Evolutionary conservation across 1,140 invertebrate genomes (phyloP), one percentile per base, ranked within the genome.

Genomic region (Lerema accius): DNA sequence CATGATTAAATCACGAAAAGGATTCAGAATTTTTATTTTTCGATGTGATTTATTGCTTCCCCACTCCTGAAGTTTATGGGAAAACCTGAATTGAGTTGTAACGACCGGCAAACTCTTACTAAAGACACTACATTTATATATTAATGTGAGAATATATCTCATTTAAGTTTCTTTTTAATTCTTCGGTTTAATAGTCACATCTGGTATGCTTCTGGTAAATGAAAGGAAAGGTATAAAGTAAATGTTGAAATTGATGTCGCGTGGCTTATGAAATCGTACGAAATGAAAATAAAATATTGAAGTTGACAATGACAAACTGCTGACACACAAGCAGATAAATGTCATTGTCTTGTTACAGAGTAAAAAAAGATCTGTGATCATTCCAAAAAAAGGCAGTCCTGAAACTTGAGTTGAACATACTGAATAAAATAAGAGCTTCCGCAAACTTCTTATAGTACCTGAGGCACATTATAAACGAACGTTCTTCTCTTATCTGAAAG

Each of bases 41-140:
- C 95, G 89, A 72, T 95, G 91, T 51, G 92, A 83, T 74, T 96
- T 96, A 39, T 94, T 96, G 16, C 91, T 92, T n/a, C 95, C 95
- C 95, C 95, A 96, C 58, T 88, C 71, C 4, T 71, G 66, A 26
- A 65, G 53, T 70, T 56, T 73, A 45, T 83, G 78, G 10, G 73
- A 65, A 65, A 80, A 65, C 49, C 74, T 71, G 4, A 76, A 50
- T 50, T 77, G 78, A 59, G 40, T 73, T 49, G 56, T 50, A 53
- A 75, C 17, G 49, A 67, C 58, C 55, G 78, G 66, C n/a, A 80
- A 32, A 60, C 69, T 69, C 74, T 84, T 84, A 77, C 84, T 86
- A 90, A 86, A 69, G 53, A 76, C 73, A 86, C 86, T 89, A 86
- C 81, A 84, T 59, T 79, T 85, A 80, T 76, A 74, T 59, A 86